Base-by-base conservation (phyloP, 1,140 invertebrate genomes). In the Mercenaria mercenaria region DNA sequence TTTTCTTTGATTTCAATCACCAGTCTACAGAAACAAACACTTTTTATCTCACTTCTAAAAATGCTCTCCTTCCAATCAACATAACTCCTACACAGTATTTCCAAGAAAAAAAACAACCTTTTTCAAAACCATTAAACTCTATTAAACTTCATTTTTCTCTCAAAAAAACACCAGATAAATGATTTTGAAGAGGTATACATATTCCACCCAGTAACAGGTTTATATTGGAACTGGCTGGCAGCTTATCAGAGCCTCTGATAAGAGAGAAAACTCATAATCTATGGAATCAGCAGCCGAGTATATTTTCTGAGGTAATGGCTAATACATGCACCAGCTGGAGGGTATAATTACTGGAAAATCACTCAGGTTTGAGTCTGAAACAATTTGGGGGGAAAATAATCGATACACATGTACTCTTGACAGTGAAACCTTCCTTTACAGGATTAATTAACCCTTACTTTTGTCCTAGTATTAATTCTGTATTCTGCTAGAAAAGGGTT, bases 221-320 rank as follows among this genome's bases (percentile, higher is more conserved):
- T n/a, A 76, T 76, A 76, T 76, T 43, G 41, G 72, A 76, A 13
- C n/a, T 76, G 23, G 72, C 26, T 41, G 72, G 41, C 10, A 43
- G 72, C 72, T 76, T 76, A 76, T 76, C 72, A 47, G 37, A n/a
- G 13, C 18, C 13, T 41, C 18, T 26, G 72, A 76, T 76, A 76
- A 76, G 72, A 43, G 72, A 43, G 41, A 10, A 43, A 18, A 43
- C 39, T 50, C n/a, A 39, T 50, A 43, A 76, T 76, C 72, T 43
- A 29, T 47, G 41, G 0, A 76, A 76, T 76, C 72, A 76, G 72
- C 20, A 43, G 23, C 43, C 6, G 43, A 47, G 43, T 47, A 23
- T 47, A 76, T 76, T 43, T 76, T 64, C 59, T 76, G 72, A 76
- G 72, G 72, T 76, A 76, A 76, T 43, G 8, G 72, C 72, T 76